Evolutionary conservation across 2,888 invertebrate species (phyloP).

Genomic region (Loripinus fragilis): DNA sequence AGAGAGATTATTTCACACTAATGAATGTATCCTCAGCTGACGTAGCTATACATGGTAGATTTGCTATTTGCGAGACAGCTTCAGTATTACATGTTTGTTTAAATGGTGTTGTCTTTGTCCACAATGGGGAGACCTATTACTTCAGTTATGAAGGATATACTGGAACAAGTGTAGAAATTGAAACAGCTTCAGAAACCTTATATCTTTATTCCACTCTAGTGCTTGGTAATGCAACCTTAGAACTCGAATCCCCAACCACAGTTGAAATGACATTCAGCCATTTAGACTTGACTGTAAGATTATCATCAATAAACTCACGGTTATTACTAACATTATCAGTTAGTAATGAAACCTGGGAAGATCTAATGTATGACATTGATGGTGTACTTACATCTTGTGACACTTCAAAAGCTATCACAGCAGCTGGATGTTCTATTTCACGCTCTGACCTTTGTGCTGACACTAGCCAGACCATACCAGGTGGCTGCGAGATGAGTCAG

Average conservation of each 20-base stretch:
- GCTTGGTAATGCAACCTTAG: constrained; percentile 46
- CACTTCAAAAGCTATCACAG: constrained; percentile 49
- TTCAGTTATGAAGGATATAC: constrained; percentile 46
- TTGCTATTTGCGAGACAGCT: constrained; percentile 41
- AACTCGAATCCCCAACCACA: constrained; percentile 50
- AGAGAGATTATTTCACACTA: constrained; percentile 52
- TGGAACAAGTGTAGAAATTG: constrained; percentile 36
- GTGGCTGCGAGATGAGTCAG: constrained; percentile 49
- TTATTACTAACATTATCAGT: constrained; percentile 52
- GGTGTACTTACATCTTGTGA: constrained; percentile 61
- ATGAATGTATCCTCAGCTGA: constrained; percentile 36
- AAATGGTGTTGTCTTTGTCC: constrained; percentile 43
- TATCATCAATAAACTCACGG: constrained; percentile 51
- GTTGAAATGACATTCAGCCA: constrained; percentile 43
- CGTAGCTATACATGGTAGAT: constrained; percentile 39
- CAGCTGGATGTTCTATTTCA: constrained; percentile 49
- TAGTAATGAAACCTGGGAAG: constrained; percentile 46
- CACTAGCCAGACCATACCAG: constrained; percentile 37
- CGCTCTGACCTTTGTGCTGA: constrained; percentile 51
- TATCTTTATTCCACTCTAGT: constrained; percentile 44
- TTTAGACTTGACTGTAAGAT: constrained; percentile 41
- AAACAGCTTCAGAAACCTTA: constrained; percentile 19
- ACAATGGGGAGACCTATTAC: constrained; percentile 44
- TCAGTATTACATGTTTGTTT: constrained; percentile 42
- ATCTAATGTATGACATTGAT: constrained; percentile 29